Base-by-base conservation (phyloP, 2,797 vertebrate species). In the Clarias fuscus region DNA sequence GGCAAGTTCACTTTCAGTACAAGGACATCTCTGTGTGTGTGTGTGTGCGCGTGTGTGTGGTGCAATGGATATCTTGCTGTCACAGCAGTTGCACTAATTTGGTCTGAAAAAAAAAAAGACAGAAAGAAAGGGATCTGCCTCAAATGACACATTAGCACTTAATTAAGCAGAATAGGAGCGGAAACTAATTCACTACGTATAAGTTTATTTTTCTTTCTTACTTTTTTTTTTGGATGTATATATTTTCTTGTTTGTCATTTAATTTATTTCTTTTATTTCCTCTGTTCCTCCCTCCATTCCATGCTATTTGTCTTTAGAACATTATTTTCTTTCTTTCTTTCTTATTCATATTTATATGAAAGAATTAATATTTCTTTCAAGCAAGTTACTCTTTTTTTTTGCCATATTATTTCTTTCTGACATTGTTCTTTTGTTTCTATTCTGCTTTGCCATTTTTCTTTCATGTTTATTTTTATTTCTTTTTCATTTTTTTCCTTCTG, bases 1-100 rank as follows among this genome's bases (percentile, higher is more conserved):
- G 30, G 73, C 15, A 53, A 75, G 72, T 53, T 53, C 72, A 75
- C 40, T 24, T n/a, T 73, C 22, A 73, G 71, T 48, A 75, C 72
- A 75, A 75, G 72, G 72, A 27, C 48, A 76, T 7, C 48, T 24
- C 18, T 48, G 20, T 73, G 71, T 48, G 40, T 72, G 24, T 75
- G 71, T 71, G 71, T 72, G 37, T 27, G 14, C 17, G 37, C 14
- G 14, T n/a, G 24, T 18, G 75, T 14, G 71, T 33, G 59, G 75
- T 20, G 18, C 27, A 3, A 59, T 61, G 27, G 27, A 33, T 59
- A 59, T 27, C 76, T 37, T 78, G 75, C 76, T 37, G 30, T 79
- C 56, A 79, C 58, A 24, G 76, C 27, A 59, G 18, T 13, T 20
- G 6, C 27, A 78, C 27, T 33, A 78, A 56, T 33, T 20, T 37